phyloP scores from a whole-genome alignment of 2,113 vertebrate genomes.

The Ictalurus furcatus region DNA sequence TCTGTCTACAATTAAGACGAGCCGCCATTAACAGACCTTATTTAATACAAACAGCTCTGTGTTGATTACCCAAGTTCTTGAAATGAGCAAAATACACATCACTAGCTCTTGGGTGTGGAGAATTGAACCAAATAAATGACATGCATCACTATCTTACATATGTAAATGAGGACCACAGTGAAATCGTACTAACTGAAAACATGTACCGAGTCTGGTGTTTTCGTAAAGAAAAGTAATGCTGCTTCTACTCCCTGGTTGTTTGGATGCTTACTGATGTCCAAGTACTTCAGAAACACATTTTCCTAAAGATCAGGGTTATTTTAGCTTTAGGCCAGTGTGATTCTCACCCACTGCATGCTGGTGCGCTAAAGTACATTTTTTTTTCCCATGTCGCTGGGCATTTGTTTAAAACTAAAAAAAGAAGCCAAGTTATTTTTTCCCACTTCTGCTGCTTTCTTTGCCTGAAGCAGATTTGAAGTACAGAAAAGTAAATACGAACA shows the following conservation, averaged over 20 bases:
- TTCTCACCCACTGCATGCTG: conserved; percentile 7
- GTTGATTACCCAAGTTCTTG: not conserved
- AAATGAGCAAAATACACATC: not conserved
- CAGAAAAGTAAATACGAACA: not conserved
- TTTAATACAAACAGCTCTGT: not conserved
- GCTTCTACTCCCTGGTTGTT: not conserved
- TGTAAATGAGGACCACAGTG: not conserved
- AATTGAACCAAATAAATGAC: not conserved
- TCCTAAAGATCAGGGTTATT: conserved; percentile 14
- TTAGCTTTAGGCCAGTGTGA: conserved; percentile 3
- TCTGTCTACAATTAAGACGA: not conserved
- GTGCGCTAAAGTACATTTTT: not conserved
- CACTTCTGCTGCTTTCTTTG: conserved; percentile 12
- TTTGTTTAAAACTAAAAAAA: conserved; percentile 4
- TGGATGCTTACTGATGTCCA: not conserved
- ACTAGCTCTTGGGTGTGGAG: not conserved
- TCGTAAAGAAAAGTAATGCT: not conserved
- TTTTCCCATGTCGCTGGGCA: not conserved
- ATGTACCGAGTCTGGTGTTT: not conserved
- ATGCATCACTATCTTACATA: not conserved
- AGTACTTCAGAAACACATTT: conserved; percentile 6
- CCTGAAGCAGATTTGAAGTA: not conserved
- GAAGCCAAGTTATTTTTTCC: not conserved
- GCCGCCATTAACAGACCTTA: not conserved
- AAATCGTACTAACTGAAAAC: not conserved